Base-by-base conservation (phyloP, 92 coral and sea anemone genomes). In the Montipora capitata region DNA sequence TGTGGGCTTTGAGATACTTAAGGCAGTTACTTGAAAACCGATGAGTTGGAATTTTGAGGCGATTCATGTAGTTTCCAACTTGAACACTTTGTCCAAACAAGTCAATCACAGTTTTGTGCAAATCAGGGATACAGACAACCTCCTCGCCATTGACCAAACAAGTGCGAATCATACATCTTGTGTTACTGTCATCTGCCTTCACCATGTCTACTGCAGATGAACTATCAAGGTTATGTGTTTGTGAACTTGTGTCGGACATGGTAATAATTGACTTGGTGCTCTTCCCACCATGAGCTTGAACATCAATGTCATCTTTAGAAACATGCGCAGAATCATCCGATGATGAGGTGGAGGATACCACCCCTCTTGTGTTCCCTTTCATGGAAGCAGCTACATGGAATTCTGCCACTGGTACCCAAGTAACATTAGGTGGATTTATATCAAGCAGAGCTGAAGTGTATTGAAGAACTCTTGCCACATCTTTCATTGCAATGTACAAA, bases 91-190 rank as follows among this genome's bases (percentile, higher is more conserved):
- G 98, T 0, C 96, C 94, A 65, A 90, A 91, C 70, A 95, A 76
- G 42, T 90, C 93, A 65, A 95, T 95, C 39, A 95, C 93, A 27
- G 88, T 88, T 38, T 93, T 95, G 61, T 93, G 98, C 14, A 95
- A 89, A 67, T 95, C 98, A 62, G 98, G 98, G 42, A 95, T 93
- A 58, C 98, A 95, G 4, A 95, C 98, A 56, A 93, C 93, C 42
- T 69, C 93, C 40, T 81, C 74, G 4, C 84, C 94, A 63, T 88
- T 80, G n/a, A 95, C 89, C 73, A 69, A 44, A 81, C 88, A 93
- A 42, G 98, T 95, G 5, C 94, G 92, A 65, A 95, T 93, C 17
- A 73, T 63, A 35, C 78, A 88, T 66, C 66, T 49, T 7, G 84
- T 44, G 13, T 42, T 66, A 86, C 59, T 54, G 17, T 51, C 64